A percentile compares a stretch with the other conserved stretches of the same genome.
Evolutionary conservation across 2,113 vertebrate genomes (phyloP).

Genomic region (Phalacrocorax aristotelis): DNA sequence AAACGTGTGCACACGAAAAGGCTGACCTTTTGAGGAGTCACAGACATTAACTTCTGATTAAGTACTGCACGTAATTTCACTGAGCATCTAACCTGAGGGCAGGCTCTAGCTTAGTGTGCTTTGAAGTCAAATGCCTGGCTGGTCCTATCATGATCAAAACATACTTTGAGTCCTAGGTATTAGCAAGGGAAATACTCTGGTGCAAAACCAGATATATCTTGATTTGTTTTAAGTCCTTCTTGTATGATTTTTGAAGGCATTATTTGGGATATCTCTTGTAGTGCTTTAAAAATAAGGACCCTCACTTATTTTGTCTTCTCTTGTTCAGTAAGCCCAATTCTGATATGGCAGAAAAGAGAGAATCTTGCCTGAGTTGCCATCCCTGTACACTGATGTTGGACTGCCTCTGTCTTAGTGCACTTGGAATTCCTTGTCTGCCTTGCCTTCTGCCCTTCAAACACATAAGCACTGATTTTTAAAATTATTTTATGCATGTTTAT

Average conservation of each 20-base stretch:
- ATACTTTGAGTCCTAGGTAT: not conserved
- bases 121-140: constrained; percentile 52
- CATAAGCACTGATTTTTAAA: not conserved
- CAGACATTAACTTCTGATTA: constrained; percentile 47
- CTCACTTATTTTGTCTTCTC: not conserved
- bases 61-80: constrained; percentile 54
- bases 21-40: constrained; percentile 58
- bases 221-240: not conserved
- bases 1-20: not conserved
- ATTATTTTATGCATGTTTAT: not conserved
- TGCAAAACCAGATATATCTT: not conserved
- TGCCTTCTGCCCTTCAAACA: not conserved
- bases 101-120: constrained; percentile 30
- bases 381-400: not conserved
- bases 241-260: not conserved
- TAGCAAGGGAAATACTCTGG: not conserved
- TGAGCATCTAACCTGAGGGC: constrained; percentile 53
- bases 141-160: constrained; percentile 16
- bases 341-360: not conserved
- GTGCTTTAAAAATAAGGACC: not conserved
- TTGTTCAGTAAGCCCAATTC: not conserved
- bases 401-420: not conserved
- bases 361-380: not conserved
- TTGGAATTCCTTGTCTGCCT: not conserved
- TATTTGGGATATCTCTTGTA: not conserved